Evolutionary conservation across 2,888 invertebrate genomes (phyloP).

Genomic region (Cheiracanthium punctorium): DNA sequence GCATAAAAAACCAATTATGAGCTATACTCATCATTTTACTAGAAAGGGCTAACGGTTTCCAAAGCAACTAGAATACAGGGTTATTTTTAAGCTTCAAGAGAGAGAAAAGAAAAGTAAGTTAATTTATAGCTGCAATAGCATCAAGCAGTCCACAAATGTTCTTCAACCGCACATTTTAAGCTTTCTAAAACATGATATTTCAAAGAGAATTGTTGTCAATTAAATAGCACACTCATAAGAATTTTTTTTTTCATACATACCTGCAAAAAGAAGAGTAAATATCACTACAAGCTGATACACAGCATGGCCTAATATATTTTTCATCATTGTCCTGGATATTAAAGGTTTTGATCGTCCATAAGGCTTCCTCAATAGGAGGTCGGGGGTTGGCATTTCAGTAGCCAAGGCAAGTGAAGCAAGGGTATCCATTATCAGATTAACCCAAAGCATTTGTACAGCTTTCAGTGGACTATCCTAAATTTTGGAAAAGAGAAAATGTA

Average conservation of each 20-base stretch:
- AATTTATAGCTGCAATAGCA: too few species aligned
- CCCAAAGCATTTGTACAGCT: conserved; percentile 83
- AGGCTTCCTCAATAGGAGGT: conserved; percentile 77
- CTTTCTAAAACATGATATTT: too few species aligned
- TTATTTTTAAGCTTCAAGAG: too few species aligned
- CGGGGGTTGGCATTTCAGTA: conserved; percentile 77
- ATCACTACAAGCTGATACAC: conserved; percentile 80
- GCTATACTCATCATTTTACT: too few species aligned
- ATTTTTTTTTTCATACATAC: conserved; percentile 74
- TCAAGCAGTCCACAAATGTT: too few species aligned
- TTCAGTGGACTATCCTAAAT: conserved; percentile 75
- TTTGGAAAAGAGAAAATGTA: background rate
- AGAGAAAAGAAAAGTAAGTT: too few species aligned
- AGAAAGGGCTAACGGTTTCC: too few species aligned
- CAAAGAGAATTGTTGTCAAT: too few species aligned
- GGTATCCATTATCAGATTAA: conserved; percentile 79
- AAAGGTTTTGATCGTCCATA: conserved; percentile 80
- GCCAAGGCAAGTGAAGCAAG: conserved; percentile 78
- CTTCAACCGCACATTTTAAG: too few species aligned
- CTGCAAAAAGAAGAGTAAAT: conserved; percentile 79
- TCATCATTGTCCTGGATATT: conserved; percentile 80
- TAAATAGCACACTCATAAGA: too few species aligned
- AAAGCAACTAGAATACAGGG: too few species aligned
- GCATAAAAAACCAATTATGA: too few species aligned
- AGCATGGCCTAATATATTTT: conserved; percentile 80